A percentile compares a stretch with the other conserved stretches of the same genome.
Evolutionary conservation across 2,888 invertebrate species (phyloP).

Genomic region (Drosophila limbata): DNA sequence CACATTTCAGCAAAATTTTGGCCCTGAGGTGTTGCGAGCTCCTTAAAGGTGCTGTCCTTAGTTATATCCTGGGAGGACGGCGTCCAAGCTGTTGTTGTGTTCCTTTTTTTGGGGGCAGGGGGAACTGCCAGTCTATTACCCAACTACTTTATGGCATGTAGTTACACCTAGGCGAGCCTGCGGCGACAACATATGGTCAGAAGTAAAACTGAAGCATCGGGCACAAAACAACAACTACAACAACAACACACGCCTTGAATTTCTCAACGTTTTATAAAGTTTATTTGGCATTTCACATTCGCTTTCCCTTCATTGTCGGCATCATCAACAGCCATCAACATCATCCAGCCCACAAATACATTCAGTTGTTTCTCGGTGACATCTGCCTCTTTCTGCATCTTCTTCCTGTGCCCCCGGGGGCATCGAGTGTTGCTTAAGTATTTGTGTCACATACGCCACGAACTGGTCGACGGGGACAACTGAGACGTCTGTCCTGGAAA

Average conservation of each 20-base stretch:
- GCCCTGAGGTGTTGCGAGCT: slow-evolving; percentile 70
- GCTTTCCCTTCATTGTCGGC: slow-evolving; percentile 55
- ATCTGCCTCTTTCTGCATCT: slow-evolving; percentile 50
- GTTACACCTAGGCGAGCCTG: slow-evolving; percentile 76
- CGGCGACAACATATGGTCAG: slow-evolving; percentile 78
- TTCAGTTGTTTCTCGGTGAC: slow-evolving; percentile 52
- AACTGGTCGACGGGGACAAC: slow-evolving; percentile 37
- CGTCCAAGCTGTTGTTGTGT: slow-evolving; percentile 33
- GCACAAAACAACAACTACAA: background rate
- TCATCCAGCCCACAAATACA: slow-evolving; percentile 28
- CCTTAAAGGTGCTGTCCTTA: slow-evolving; percentile 55
- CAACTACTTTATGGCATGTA: slow-evolving; percentile 79
- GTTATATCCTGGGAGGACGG: background rate
- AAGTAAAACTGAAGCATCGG: slow-evolving; percentile 27
- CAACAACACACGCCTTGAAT: slow-evolving; percentile 28
- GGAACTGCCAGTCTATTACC: slow-evolving; percentile 70
- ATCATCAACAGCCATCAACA: slow-evolving; percentile 76
- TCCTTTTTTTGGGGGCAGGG: slow-evolving; percentile 47
- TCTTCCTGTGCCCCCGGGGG: slow-evolving; percentile 32
- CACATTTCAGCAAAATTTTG: slow-evolving; percentile 79
- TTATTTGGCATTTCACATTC: slow-evolving; percentile 69
- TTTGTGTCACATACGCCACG: slow-evolving; percentile 80
- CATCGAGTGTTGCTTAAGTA: slow-evolving; percentile 62
- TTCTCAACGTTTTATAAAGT: slow-evolving; percentile 67
- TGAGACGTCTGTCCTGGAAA: slow-evolving; percentile 32